Evolutionary conservation across 2,888 invertebrate genomes (phyloP), one percentile per base, ranked within the genome.

Genomic region (Plagiodera versicolora): DNA sequence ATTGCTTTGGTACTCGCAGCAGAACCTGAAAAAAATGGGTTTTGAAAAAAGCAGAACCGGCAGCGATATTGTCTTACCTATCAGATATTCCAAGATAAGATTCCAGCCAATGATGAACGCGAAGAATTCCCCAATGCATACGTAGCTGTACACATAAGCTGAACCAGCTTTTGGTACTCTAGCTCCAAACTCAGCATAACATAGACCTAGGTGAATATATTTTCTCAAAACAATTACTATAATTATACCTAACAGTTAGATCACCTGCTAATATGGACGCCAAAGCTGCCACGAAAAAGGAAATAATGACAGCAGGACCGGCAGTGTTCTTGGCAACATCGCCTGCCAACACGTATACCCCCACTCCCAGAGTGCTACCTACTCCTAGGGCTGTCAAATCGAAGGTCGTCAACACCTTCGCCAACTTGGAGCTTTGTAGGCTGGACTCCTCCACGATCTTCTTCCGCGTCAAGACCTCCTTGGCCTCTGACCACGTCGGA

Each of bases 21-120:
- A 0, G 91, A 89, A 11, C 92, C 91, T 89, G 72, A 8, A 60
- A 57, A 6, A 24, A n/a, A n/a, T n/a, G n/a, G n/a, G n/a, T n/a
- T n/a, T n/a, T n/a, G n/a, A n/a, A n/a, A n/a, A n/a, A n/a, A n/a
- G n/a, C n/a, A n/a, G n/a, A n/a, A n/a, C n/a, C n/a, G n/a, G n/a
- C n/a, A n/a, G n/a, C n/a, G n/a, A n/a, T n/a, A n/a, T 44, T 49
- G 39, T 44, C 39, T 55, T 79, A 88, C 92, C 94, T 63, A 94
- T 92, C 45, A 92, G 87, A 79, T 94, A 94, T 77, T 94, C 94
- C 52, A 95, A 81, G 68, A 95, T 92, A 53, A 96, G 86, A 79
- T 95, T 95, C 96, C 96, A 96, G 16, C 95, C 95, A 71, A 95
- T 94, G 49, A 92, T 83, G 78, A 95, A 95, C 0, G 95, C 95